A percentile compares a stretch with the other conserved stretches of the same genome.
Evolutionary conservation across 2,888 invertebrate species (phyloP).

Genomic region (Meiosimyza platycephala): DNA sequence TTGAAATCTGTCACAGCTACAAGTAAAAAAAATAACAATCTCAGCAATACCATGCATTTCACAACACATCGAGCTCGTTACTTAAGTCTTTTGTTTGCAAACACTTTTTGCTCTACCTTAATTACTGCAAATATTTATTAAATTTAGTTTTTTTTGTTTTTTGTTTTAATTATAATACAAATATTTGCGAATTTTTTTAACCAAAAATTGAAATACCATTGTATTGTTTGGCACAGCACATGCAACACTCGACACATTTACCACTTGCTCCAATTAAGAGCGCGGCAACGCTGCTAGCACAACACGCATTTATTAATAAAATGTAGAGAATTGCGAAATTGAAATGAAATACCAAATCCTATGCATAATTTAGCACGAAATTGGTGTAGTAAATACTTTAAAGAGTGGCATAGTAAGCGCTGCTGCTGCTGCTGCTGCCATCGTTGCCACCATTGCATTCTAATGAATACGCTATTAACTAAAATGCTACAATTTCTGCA

Average conservation of each 20-base stretch:
- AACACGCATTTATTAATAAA: constrained; percentile 19
- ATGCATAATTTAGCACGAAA: constrained; percentile 20
- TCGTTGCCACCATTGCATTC: constrained; percentile 4
- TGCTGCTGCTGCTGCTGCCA: neutral
- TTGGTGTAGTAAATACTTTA: constrained; percentile 3
- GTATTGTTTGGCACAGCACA: neutral
- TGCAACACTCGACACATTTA: constrained; percentile 22
- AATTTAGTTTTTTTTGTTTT: constrained; percentile 9
- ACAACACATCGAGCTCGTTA: neutral
- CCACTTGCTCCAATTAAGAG: constrained; percentile 8
- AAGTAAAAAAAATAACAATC: too few relatives aligned
- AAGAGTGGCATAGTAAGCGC: neutral
- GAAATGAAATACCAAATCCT: constrained; percentile 23
- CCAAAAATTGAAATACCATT: constrained; percentile 1
- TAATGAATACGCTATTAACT: constrained; percentile 34
- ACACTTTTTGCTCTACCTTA: neutral
- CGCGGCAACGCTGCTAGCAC: neutral
- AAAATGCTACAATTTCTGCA: constrained; percentile 33
- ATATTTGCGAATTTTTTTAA: neutral
- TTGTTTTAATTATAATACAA: neutral
- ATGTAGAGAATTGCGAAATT: constrained; percentile 8
- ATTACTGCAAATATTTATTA: neutral
- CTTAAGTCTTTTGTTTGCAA: constrained; percentile 1
- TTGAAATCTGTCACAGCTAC: too few relatives aligned
- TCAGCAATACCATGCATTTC: too few relatives aligned